A percentile compares a stretch with the other conserved stretches of the same genome.
Evolutionary conservation across 2,888 invertebrate species (phyloP).

Genomic region (Scaptomyza caliginosa): DNA sequence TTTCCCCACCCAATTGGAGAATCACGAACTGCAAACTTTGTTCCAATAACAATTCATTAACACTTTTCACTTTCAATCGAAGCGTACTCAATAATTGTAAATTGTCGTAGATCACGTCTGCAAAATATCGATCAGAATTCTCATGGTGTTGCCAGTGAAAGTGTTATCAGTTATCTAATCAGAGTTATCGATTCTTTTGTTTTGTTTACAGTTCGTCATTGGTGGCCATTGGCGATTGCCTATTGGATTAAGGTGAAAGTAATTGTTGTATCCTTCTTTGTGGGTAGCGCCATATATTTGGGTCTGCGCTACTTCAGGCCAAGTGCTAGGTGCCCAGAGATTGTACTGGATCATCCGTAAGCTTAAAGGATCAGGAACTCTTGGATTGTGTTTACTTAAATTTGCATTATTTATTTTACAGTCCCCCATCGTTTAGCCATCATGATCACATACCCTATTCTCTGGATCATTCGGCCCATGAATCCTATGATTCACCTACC

Average conservation of each 20-base stretch:
- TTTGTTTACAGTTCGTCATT: slow-evolving; percentile 59
- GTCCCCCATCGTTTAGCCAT: slow-evolving; percentile 71
- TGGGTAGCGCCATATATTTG: slow-evolving; percentile 82
- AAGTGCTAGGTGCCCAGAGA: slow-evolving; percentile 64
- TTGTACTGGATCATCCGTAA: slow-evolving; percentile 83
- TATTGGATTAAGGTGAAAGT: slow-evolving; percentile 83
- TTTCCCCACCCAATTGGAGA: slow-evolving; percentile 51
- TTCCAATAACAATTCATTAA: slow-evolving; percentile 64
- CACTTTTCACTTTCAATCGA: slow-evolving; percentile 82
- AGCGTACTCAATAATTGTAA: slow-evolving; percentile 27
- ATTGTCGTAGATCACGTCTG: slow-evolving; percentile 58
- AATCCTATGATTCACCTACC: slow-evolving; percentile 64
- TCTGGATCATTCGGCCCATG: slow-evolving; percentile 57
- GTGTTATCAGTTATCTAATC: slow-evolving; percentile 58
- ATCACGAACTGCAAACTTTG: slow-evolving; percentile 65
- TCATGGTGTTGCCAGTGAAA: slow-evolving; percentile 43
- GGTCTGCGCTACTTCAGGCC: slow-evolving; percentile 80
- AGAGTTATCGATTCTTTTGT: neutral
- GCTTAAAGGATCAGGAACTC: neutral
- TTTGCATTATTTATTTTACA: slow-evolving; percentile 17
- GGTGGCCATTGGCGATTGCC: slow-evolving; percentile 82
- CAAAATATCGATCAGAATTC: slow-evolving; percentile 17
- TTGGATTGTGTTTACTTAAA: neutral
- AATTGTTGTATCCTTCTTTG: slow-evolving; percentile 81
- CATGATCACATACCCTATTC: slow-evolving; percentile 69